These are phyloP conservation scores for Galagoides demidoff DNA, from an alignment of 2,797 vertebrate genomes.

Conservation along the genomic window DNA sequence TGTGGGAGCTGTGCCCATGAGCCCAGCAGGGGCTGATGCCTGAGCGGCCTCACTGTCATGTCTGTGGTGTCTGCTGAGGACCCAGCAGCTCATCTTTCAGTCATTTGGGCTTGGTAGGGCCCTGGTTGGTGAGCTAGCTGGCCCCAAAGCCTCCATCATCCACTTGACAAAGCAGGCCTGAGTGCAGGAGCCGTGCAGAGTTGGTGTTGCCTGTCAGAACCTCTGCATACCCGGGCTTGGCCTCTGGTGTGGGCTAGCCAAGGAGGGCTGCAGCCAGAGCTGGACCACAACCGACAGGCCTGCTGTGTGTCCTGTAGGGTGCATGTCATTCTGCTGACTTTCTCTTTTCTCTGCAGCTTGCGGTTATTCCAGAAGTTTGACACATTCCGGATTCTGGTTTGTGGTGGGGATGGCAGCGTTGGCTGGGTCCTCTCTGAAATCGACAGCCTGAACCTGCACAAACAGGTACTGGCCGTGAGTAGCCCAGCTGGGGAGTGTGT, in stretches of 20 bases:
- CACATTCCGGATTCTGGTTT: slow-evolving; percentile 97
- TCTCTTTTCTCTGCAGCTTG: slow-evolving; percentile 87
- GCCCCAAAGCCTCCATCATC: background rate
- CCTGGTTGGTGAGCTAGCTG: background rate
- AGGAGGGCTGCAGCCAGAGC: background rate
- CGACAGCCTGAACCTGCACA: slow-evolving; percentile 95
- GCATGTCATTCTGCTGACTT: background rate
- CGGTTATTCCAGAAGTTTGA: slow-evolving; percentile 98
- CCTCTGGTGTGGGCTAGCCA: rapidly evolving
- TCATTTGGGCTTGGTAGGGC: background rate
- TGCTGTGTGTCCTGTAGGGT: background rate
- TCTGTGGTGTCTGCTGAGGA: background rate
- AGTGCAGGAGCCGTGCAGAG: background rate
- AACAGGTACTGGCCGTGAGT: slow-evolving; percentile 89
- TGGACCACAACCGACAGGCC: background rate
- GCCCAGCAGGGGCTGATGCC: background rate
- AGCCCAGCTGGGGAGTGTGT: background rate
- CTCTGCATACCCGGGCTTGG: background rate
- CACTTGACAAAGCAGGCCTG: background rate
- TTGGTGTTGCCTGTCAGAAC: too few species aligned
- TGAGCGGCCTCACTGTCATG: background rate
- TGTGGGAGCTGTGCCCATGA: background rate
- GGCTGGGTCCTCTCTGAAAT: slow-evolving; percentile 99
- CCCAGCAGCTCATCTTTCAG: background rate
- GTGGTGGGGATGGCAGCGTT: slow-evolving; percentile 97